Base-by-base conservation (phyloP, 1,140 invertebrate species). In the Piezodorus guildinii region DNA sequence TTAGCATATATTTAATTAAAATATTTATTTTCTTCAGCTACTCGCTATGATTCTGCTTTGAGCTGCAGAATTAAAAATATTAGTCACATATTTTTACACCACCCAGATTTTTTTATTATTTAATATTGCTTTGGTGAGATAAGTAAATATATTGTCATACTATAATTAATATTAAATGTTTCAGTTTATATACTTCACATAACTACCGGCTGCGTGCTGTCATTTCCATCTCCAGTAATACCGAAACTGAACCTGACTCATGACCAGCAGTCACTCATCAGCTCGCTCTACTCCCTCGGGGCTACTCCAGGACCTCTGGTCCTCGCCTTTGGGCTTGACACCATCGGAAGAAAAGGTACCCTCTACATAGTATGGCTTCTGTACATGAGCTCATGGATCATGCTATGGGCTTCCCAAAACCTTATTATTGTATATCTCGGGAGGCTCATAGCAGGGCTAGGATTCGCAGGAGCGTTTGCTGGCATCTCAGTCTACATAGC, bases 181-280 rank as follows among this genome's bases (percentile, higher is more conserved):
- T 25, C 25, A 63, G 62, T 39, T 5, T 60, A 60, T 52, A 17
- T 65, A 14, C 63, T 65, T 15, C 56, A 65, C 63, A 44, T 58
- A 17, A 60, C 56, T n/a, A 46, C 44, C 4, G 58, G 58, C 6
- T n/a, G 27, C 21, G 44, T 44, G 17, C 52, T 60, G 44, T 44
- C 60, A 17, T 65, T 59, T 59, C 58, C 64, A 16, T 61, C 59
- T 14, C 64, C 64, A 16, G 61, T 56, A 16, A 43, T 65, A 10
- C 64, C 64, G 4, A 46, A 54, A 27, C 51, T 65, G 5, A 46
- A 25, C 17, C 49, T 60, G 30, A 60, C 27, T n/a, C 19, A 17
- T 25, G 44, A 19, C 15, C 14, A 65, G n/a, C 39, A 59, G 14
- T 49, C 63, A 19, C 25, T 34, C 17, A 54, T 65, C n/a, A 56